These are phyloP conservation scores for Chelidonichthys spinosus DNA, from an alignment of 2,797 vertebrate species.

Conservation along the genomic window DNA sequence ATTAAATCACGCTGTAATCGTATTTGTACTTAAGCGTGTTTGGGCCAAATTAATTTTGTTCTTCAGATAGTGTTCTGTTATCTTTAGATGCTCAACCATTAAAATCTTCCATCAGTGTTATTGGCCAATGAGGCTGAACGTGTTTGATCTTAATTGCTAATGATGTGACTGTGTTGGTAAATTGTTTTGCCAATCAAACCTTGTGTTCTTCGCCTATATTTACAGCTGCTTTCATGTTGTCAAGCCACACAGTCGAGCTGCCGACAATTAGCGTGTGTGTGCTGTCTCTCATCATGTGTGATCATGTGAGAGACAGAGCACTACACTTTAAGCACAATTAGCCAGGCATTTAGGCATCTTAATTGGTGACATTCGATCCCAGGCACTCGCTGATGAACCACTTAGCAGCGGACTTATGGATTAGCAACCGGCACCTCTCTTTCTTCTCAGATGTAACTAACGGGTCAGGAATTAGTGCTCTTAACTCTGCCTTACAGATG, in stretches of 20 bases:
- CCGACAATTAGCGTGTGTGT: conserved; percentile 53
- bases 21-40: conserved; percentile 10
- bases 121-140: conserved; percentile 52
- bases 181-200: conserved; percentile 77
- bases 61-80: conserved; percentile 27
- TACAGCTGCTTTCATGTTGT: conserved; percentile 66
- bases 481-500: conserved; percentile 76
- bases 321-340: conserved; percentile 86
- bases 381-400: conserved; percentile 81
- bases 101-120: conserved; percentile 47
- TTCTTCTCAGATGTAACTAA: conserved; percentile 84
- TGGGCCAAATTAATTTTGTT: conserved; percentile 3
- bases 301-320: conserved; percentile 70
- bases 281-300: conserved; percentile 68
- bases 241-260: conserved; percentile 40
- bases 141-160: conserved; percentile 69
- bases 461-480: conserved; percentile 84
- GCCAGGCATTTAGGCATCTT: conserved; percentile 86
- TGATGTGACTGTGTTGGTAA: conserved; percentile 59
- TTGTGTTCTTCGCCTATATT: conserved; percentile 48
- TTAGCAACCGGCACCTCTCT: conserved; percentile 75
- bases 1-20: conserved; percentile 8
- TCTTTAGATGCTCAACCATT: conserved; percentile 35
- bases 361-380: conserved; percentile 87
- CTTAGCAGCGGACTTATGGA: conserved; percentile 85